A percentile compares a stretch with the other conserved stretches of the same genome.
These are phyloP conservation scores for Drosophila bocki DNA, from an alignment of 1,140 invertebrate species.

Conservation along the genomic window DNA sequence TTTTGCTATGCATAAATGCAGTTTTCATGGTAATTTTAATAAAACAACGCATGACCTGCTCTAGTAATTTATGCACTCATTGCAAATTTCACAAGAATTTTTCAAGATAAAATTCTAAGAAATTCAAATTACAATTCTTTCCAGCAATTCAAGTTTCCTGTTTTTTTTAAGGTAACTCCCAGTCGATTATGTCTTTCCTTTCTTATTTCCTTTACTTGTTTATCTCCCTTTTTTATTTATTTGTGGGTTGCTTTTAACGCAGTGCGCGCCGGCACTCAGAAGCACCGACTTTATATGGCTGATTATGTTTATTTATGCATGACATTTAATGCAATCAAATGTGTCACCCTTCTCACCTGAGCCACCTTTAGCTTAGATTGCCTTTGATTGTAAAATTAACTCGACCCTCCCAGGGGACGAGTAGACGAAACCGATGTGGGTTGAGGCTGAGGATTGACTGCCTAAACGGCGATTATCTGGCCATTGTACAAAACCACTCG, in stretches of 20 bases:
- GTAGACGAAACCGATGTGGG: not conserved
- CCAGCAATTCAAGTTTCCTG: not conserved
- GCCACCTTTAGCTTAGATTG: slow-evolving; percentile 32
- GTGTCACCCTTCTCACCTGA: slow-evolving; percentile 14
- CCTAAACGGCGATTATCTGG: slow-evolving; percentile 63
- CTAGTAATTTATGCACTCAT: not conserved
- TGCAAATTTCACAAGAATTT: not conserved
- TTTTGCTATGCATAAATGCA: not conserved
- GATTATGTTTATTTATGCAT: slow-evolving; percentile 82
- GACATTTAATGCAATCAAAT: slow-evolving; percentile 78
- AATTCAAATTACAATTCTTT: not conserved
- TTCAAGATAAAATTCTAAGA: not conserved
- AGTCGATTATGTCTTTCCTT: slow-evolving; percentile 9
- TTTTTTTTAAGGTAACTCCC: not conserved
- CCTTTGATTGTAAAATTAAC: slow-evolving; percentile 72
- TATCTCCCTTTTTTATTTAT: slow-evolving; percentile 8
- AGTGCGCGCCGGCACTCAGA: slow-evolving; percentile 31
- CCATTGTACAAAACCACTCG: slow-evolving; percentile 48
- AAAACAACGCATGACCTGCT: not conserved
- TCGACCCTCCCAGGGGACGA: slow-evolving; percentile 39
- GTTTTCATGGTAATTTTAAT: slow-evolving; percentile 1
- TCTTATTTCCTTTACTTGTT: slow-evolving; percentile 3
- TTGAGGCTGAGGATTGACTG: slow-evolving; percentile 15
- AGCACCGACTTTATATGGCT: slow-evolving; percentile 41
- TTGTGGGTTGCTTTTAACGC: slow-evolving; percentile 44